Percentiles rank a stretch among this genome's conserved stretches.
Conservation (phyloP, 2,113 vertebrate genomes). For the Natator depressus region DNA sequence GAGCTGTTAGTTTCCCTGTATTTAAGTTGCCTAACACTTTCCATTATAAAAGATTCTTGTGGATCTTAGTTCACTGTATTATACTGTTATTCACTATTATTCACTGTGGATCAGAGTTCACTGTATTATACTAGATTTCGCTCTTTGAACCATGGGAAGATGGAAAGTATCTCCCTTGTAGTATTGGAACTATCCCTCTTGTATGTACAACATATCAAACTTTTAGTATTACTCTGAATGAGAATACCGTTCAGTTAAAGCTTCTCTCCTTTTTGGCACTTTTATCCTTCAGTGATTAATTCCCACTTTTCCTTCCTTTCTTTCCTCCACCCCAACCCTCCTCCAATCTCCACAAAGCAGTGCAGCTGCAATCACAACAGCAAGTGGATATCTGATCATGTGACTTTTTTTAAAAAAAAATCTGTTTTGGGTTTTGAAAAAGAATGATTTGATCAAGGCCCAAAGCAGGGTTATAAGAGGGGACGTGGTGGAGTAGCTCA, state of each 20-base stretch:
- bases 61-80: not conserved
- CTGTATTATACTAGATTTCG: not conserved
- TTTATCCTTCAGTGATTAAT: not conserved
- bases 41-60: not conserved
- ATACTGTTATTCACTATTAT: no score
- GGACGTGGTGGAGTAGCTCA: not conserved
- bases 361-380: not conserved
- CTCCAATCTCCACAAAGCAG: not conserved
- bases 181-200: not conserved
- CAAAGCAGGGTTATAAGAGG: not conserved
- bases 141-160: not conserved
- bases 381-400: not conserved
- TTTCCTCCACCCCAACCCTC: not conserved
- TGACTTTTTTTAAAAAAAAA: not conserved
- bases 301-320: not conserved
- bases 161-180: not conserved
- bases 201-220: not conserved
- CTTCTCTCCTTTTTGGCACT: not conserved
- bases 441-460: not conserved
- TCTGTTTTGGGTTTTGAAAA: not conserved
- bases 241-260: not conserved
- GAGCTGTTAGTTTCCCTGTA: accelerated
- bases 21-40: not conserved
- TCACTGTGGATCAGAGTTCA: not conserved
- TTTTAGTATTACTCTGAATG: not conserved